Conservation (phyloP, 64 coral and sea anemone species). For the Montipora efflorescens region DNA sequence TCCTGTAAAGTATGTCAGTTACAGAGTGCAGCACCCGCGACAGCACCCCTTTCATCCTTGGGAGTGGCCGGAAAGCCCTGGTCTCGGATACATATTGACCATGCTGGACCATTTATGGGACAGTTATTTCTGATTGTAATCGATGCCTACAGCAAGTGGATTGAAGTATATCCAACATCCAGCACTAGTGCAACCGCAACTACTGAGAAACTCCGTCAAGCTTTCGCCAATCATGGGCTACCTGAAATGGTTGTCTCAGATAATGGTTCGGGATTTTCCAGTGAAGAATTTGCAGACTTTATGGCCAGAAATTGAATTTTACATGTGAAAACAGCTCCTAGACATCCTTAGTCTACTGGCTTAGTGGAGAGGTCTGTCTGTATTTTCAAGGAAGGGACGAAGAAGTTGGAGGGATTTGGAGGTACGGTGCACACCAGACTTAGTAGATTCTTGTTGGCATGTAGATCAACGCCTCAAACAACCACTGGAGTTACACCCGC, state of each 20-base stretch:
- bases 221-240: conserved; percentile 36
- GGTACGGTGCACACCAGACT: background rate
- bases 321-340: conserved; percentile 17
- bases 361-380: background rate
- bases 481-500: too few species aligned
- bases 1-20: conserved; percentile 9
- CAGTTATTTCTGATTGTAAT: conserved; percentile 51
- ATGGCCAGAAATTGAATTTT: conserved; percentile 44
- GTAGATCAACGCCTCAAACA: too few species aligned
- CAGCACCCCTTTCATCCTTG: conserved; percentile 38
- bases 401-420: background rate
- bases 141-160: conserved; percentile 48
- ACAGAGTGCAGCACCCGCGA: conserved; percentile 4
- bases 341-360: background rate
- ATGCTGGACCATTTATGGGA: conserved; percentile 49
- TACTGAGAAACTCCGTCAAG: background rate
- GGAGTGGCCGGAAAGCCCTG: conserved; percentile 33
- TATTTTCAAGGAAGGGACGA: background rate
- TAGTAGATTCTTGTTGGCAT: too few species aligned
- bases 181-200: background rate
- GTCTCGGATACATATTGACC: conserved; percentile 45
- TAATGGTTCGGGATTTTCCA: conserved; percentile 46
- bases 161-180: conserved; percentile 28
- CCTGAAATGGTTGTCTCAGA: conserved; percentile 52
- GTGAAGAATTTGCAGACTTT: conserved; percentile 33